These are phyloP conservation scores for Ceyx melanurus DNA, from an alignment of 2,113 vertebrate genomes.

Conservation along the genomic window DNA sequence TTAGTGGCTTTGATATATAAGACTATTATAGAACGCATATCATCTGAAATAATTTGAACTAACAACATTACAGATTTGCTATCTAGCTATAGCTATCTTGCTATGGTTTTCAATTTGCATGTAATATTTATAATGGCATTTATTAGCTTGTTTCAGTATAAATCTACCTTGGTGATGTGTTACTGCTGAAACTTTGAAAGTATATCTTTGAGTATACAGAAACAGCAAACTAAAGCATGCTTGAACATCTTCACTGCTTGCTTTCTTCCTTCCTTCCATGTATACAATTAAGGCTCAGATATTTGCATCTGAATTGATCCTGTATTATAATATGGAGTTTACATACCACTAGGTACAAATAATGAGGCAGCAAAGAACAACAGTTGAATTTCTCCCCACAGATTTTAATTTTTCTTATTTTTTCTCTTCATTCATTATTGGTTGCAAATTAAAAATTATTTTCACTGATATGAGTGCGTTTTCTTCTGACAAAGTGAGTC, in stretches of 20 bases:
- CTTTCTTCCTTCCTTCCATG: slow-evolving; percentile 29
- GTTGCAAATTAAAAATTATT: slow-evolving; percentile 27
- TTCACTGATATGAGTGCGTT: slow-evolving; percentile 23
- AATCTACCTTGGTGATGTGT: neutral
- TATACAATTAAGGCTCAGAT: slow-evolving; percentile 66
- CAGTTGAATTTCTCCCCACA: slow-evolving; percentile 9
- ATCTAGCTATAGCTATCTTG: neutral
- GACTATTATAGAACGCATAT: neutral
- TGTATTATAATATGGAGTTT: slow-evolving; percentile 58
- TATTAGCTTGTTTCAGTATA: slow-evolving; percentile 40
- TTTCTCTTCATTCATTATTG: slow-evolving; percentile 11
- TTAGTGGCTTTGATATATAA: neutral
- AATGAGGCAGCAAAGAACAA: slow-evolving; percentile 52
- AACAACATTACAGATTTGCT: neutral
- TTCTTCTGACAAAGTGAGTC: slow-evolving; percentile 1
- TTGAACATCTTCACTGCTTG: slow-evolving; percentile 57
- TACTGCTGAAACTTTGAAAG: slow-evolving; percentile 22
- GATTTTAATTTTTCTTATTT: slow-evolving; percentile 18
- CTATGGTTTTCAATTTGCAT: slow-evolving; percentile 25
- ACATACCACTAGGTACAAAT: slow-evolving; percentile 56
- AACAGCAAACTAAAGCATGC: slow-evolving; percentile 13
- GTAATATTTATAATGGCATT: slow-evolving; percentile 28
- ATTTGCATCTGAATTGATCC: slow-evolving; percentile 74
- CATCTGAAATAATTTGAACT: slow-evolving; percentile 31
- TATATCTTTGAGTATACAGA: slow-evolving; percentile 14